A percentile compares a stretch with the other conserved stretches of the same genome.
Conservation (phyloP, 2,888 invertebrate species). For the Teleogryllus oceanicus region DNA sequence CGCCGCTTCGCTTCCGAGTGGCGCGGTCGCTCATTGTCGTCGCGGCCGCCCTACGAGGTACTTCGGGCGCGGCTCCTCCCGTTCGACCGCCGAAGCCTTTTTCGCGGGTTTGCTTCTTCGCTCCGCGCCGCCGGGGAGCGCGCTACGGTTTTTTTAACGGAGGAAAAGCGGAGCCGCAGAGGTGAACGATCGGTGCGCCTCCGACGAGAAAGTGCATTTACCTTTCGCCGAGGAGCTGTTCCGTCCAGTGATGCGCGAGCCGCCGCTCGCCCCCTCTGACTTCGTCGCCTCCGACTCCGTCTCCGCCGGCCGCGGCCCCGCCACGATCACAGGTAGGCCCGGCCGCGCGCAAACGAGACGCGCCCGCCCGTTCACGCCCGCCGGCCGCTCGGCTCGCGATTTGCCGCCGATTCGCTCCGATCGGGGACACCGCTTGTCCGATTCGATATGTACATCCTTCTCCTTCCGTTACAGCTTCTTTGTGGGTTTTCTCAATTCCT, state of each 20-base stretch:
- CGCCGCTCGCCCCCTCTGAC: neutral
- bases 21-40: neutral
- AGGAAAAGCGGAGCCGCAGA: neutral
- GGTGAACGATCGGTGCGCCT: neutral
- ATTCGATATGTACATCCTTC: no score
- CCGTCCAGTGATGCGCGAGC: neutral
- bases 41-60: neutral
- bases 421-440: no score
- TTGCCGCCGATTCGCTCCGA: no score
- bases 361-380: neutral
- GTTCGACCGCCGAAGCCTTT: neutral
- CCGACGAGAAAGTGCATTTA: neutral
- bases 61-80: neutral
- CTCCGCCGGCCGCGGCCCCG: neutral
- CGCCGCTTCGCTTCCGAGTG: neutral
- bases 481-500: no score
- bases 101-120: neutral
- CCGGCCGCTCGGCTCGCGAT: neutral
- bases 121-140: neutral
- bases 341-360: neutral
- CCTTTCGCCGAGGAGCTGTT: neutral
- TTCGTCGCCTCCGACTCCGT: neutral
- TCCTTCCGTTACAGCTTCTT: no score
- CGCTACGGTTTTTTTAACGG: neutral
- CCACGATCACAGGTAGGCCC: neutral